Base-by-base conservation (phyloP, 2,797 vertebrate species). In the Halcyon smyrnensis region DNA sequence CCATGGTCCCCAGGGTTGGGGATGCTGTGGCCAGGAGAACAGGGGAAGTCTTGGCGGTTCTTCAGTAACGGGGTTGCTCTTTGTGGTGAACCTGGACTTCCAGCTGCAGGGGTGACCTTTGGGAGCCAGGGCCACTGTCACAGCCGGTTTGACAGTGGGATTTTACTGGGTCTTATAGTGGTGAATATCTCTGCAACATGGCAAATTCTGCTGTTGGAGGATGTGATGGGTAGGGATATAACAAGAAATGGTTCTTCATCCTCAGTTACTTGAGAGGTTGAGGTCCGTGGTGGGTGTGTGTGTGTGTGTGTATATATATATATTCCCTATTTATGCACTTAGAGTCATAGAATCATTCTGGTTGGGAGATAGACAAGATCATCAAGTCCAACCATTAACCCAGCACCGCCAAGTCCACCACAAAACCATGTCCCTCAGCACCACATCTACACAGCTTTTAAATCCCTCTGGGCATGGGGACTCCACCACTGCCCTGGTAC, bases 101-200 rank as follows among this genome's bases (percentile, higher is more conserved):
- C 43, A 80, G 41, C 3, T 1, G 0, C 9, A 25, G 56, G 4
- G 13, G 1, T 43, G n/a, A 67, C 36, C 37, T 67, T 64, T 60
- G 0, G 1, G 54, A 84, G 36, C 36, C 2, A 1, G 17, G 18
- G 30, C 24, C 2, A 0, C 27, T 73, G 1, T 54, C 43, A 25
- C 18, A 41, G 32, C 2, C n/a, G 37, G 41, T 27, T 62, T 62
- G 74, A 28, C 25, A 39, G 28, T 24, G 56, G 28, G 36, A 39
- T 74, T 86, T 91, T 67, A 39, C 37, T 73, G 85, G 50, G 8
- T 41, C 9, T 64, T 43, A 37, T 65, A 7, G 9, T 36, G 41
- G 28, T 84, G 90, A 71, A 24, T 24, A 9, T 8, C 15, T 25
- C 28, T 76, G 48, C 37, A 39, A 48, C 1, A 0, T 1, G 2